phyloP scores from a whole-genome alignment of 2,113 vertebrate species.

The Atlantisia rogersi region DNA sequence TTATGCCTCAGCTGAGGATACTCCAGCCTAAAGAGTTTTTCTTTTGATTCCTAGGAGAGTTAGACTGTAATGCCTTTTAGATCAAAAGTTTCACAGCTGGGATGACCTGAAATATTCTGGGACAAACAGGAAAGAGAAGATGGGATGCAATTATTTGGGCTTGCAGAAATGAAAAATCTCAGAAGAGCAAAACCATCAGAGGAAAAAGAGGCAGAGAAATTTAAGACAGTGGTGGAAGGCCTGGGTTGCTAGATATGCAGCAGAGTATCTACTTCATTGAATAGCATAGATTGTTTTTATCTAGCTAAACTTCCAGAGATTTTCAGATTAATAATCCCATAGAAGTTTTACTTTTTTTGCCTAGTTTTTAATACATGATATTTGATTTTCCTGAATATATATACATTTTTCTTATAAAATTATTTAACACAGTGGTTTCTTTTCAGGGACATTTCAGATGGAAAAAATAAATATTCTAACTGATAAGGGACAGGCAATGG shows the following conservation, averaged over 20 bases:
- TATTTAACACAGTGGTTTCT: neutral
- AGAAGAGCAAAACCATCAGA: neutral
- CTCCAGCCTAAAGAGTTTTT: neutral
- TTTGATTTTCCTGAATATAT: neutral
- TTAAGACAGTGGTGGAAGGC: neutral
- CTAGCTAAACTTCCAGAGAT: neutral
- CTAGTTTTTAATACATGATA: neutral
- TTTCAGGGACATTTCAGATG: neutral
- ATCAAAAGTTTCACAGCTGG: neutral
- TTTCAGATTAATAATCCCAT: neutral
- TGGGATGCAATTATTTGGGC: neutral
- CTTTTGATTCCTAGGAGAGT: neutral
- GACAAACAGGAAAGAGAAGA: neutral
- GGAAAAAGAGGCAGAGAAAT: neutral
- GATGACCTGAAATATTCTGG: neutral
- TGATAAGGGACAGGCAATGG: neutral
- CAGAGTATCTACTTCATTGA: neutral
- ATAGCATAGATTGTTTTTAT: neutral
- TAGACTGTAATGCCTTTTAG: neutral
- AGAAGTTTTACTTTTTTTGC: neutral
- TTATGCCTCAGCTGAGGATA: neutral
- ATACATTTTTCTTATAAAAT: neutral
- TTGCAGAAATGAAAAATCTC: neutral
- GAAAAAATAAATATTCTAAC: neutral
- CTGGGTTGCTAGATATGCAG: neutral